Evolutionary conservation across 1,140 invertebrate genomes (phyloP), one percentile per base, ranked within the genome.

Genomic region (Bemisia tabaci): DNA sequence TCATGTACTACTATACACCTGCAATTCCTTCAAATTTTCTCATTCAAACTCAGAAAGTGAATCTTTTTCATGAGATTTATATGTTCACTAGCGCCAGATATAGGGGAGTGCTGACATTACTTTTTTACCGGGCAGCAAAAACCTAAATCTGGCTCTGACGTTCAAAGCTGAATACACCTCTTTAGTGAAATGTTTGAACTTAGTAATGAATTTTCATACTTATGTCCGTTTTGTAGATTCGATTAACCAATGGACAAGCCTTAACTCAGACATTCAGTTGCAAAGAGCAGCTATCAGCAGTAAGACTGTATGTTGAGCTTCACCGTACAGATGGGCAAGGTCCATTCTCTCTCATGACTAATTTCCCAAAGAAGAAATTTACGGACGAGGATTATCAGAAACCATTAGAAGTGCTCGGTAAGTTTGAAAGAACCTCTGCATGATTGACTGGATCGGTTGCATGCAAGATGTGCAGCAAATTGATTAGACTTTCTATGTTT

Each of bases 241-340:
- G 85, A 69, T 76, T 87, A 58, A 85, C 84, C 1, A 83, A 84
- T 77, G 91, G 92, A 23, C 77, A 83, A 67, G 81, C 84, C 0
- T 73, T 94, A 5, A 85, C 82, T 0, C 87, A 93, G 75, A 86
- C 81, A 33, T 94, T 94, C 76, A 87, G 87, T 59, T 85, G 87
- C 22, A 93, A 94, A 74, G 94, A 97, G 75, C 87, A 90, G 68
- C 78, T 97, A 9, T 90, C 92, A 17, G 91, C 92, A 23, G 94
- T 97, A 23, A 83, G 91, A 75, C 78, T 94, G 23, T 92, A 84
- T 77, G 77, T 95, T 65, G 83, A 92, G 80, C 83, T 94, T 78
- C 87, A 94, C 71, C 78, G 87, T 62, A 84, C 82, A 21, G 88
- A 90, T 76, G 80, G 77, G 0, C 63, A 75, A 0, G 81, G 77